These are phyloP conservation scores for Pocillopora grandis DNA, from an alignment of 92 coral and sea anemone species.

Conservation along the genomic window DNA sequence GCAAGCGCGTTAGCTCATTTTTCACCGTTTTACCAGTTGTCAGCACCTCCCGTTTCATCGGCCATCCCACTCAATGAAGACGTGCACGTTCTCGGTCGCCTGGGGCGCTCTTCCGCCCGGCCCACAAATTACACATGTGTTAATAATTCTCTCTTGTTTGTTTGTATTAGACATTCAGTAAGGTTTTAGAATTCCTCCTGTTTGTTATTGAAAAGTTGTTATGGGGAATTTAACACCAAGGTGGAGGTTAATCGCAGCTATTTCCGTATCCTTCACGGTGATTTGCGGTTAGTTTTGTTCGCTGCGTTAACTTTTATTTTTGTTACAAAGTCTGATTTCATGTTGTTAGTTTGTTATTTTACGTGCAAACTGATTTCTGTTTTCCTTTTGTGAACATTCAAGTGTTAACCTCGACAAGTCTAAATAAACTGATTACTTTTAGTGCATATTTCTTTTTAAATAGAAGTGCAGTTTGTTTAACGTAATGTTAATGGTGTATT, in stretches of 20 bases:
- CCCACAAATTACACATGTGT: slow-evolving; percentile 31
- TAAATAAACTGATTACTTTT: background rate
- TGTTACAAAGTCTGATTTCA: no score
- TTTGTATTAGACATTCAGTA: slow-evolving; percentile 52
- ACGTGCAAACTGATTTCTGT: no score
- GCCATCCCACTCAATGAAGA: background rate
- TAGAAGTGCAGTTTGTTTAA: background rate
- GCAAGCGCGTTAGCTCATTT: slow-evolving; percentile 10
- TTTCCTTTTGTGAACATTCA: background rate
- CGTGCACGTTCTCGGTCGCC: background rate
- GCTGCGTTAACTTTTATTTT: background rate
- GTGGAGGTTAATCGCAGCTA: slow-evolving; percentile 27
- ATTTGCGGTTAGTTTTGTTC: background rate
- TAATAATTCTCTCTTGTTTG: slow-evolving; percentile 44
- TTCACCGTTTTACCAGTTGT: slow-evolving; percentile 14
- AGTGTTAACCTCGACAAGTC: no score
- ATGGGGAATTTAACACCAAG: slow-evolving; percentile 36
- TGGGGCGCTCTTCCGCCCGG: background rate
- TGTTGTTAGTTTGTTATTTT: no score
- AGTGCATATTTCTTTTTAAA: background rate
- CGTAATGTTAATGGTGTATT: background rate
- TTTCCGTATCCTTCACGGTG: slow-evolving; percentile 24
- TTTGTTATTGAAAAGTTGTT: slow-evolving; percentile 36
- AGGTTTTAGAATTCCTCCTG: slow-evolving; percentile 47
- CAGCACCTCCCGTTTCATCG: slow-evolving; percentile 26